phyloP scores from a whole-genome alignment of 2,797 vertebrate genomes.

The Cryptoprocta ferox region DNA sequence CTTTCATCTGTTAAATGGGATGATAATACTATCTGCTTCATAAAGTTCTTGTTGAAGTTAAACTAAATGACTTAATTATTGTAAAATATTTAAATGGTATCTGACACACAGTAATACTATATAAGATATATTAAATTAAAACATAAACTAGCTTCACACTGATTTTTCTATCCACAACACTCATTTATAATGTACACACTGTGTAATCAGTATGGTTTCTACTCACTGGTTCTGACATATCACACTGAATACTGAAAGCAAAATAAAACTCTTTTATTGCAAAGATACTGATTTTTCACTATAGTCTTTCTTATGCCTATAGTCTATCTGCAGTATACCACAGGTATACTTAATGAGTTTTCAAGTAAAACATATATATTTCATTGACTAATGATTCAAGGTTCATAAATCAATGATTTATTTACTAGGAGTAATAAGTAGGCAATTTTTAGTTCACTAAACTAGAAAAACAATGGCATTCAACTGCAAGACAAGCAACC shows the following conservation, averaged over 20 bases:
- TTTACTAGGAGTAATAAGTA: neutral
- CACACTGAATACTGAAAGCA: neutral
- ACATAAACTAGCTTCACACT: neutral
- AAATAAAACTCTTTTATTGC: conserved; percentile 28
- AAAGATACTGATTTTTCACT: neutral
- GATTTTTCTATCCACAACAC: neutral
- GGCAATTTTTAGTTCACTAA: neutral
- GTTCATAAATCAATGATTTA: neutral
- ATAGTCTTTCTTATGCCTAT: neutral
- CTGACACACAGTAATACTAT: neutral
- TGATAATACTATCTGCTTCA: neutral
- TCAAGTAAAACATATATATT: neutral
- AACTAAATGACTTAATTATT: neutral
- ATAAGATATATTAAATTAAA: neutral
- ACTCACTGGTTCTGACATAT: neutral
- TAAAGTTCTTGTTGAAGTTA: neutral
- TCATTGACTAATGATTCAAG: conserved; percentile 25
- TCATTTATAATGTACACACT: neutral
- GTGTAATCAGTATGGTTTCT: neutral
- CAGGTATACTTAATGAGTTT: neutral
- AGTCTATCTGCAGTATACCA: neutral
- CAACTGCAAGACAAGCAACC: conserved; percentile 17
- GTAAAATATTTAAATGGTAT: neutral
- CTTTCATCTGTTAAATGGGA: conserved; percentile 4
- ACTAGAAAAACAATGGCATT: neutral